A percentile compares a stretch with the other conserved stretches of the same genome.
These are phyloP conservation scores for Idaea aversata DNA, from an alignment of 2,888 invertebrate species.

Conservation along the genomic window DNA sequence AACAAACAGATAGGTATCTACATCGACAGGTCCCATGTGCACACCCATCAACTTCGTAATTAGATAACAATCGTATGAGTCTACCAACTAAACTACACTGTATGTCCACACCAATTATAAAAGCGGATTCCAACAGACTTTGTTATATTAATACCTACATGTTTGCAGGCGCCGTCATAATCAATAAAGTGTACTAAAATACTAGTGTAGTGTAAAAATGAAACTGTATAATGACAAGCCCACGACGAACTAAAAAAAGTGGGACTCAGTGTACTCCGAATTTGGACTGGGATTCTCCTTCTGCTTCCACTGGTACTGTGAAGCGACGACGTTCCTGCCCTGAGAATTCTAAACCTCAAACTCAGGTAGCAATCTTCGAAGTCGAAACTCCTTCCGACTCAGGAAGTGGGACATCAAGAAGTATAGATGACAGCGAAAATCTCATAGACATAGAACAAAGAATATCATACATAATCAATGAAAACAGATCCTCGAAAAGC, in stretches of 20 bases:
- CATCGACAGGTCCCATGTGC: constrained; percentile 55
- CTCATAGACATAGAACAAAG: constrained; percentile 71
- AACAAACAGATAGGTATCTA: constrained; percentile 48
- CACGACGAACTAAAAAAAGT: constrained; percentile 72
- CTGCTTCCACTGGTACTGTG: constrained; percentile 85
- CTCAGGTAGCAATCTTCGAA: constrained; percentile 61
- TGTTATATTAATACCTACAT: constrained; percentile 42
- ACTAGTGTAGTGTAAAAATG: constrained; percentile 47
- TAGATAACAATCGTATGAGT: constrained; percentile 74
- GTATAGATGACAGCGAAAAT: constrained; percentile 60
- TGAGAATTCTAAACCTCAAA: constrained; percentile 50
- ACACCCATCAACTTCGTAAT: constrained; percentile 67
- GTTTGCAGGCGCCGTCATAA: constrained; percentile 14
- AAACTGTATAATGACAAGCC: constrained; percentile 75
- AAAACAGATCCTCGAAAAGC: constrained; percentile 72
- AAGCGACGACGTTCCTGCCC: constrained; percentile 82
- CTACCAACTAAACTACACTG: constrained; percentile 50
- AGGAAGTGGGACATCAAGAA: constrained; percentile 65
- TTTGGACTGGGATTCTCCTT: constrained; percentile 87
- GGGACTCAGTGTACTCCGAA: constrained; percentile 62
- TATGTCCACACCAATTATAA: constrained; percentile 35
- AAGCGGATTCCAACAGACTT: constrained; percentile 33
- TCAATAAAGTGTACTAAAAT: constrained; percentile 29
- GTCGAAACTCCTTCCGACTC: constrained; percentile 69
- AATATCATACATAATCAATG: constrained; percentile 73